Evolutionary conservation across 1,140 invertebrate genomes (phyloP).

Genomic region (Latrodectus geometricus): DNA sequence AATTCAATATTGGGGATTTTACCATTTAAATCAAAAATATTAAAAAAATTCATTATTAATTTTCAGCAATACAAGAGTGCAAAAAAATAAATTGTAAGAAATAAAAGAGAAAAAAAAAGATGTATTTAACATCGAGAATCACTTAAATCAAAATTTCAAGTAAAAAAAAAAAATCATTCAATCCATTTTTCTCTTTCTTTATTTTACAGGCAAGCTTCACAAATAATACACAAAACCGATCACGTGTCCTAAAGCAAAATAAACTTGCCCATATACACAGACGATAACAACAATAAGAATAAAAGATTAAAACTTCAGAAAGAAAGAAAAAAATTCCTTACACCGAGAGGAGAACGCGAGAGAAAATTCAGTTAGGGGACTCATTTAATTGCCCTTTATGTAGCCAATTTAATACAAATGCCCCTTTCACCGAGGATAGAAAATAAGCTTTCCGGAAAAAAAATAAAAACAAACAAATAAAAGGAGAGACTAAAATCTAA

Average conservation of each 20-base stretch:
- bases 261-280: neutral
- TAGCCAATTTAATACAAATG: slow-evolving; percentile 57
- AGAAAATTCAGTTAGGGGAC: slow-evolving; percentile 38
- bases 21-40: too few relatives aligned
- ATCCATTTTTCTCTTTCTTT: neutral
- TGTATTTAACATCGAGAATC: too few relatives aligned
- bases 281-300: neutral
- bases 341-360: neutral
- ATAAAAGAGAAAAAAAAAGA: too few relatives aligned
- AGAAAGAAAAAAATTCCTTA: slow-evolving; percentile 20
- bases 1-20: too few relatives aligned
- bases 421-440: neutral
- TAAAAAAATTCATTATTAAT: too few relatives aligned
- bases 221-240: neutral
- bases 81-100: too few relatives aligned
- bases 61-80: too few relatives aligned
- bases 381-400: slow-evolving; percentile 59
- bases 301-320: neutral
- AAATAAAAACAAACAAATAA: slow-evolving; percentile 12
- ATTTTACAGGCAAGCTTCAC: neutral
- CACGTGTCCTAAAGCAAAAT: slow-evolving; percentile 11
- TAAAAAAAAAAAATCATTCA: neutral
- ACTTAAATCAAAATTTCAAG: neutral
- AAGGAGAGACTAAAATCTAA: slow-evolving; percentile 8
- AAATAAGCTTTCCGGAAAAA: neutral